Evolutionary conservation across 2,797 vertebrate species (phyloP).

Genomic region (Chiroxiphia lanceolata): DNA sequence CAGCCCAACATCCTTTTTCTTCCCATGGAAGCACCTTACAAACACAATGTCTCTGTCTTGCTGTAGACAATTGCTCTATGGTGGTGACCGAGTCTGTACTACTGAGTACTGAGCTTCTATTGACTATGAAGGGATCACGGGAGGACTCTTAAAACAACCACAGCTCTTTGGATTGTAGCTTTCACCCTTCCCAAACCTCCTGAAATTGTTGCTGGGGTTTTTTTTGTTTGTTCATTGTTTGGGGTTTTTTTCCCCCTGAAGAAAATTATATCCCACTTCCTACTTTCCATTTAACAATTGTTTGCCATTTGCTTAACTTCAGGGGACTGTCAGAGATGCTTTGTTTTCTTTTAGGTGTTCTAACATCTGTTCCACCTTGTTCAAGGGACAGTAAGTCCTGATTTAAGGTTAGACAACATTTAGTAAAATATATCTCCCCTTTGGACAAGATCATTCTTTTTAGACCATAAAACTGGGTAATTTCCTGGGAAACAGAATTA

Average conservation of each 20-base stretch:
- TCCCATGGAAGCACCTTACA: not conserved
- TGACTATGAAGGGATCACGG: not conserved
- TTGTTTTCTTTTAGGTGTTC: not conserved
- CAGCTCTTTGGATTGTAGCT: not conserved
- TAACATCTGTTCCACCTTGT: not conserved
- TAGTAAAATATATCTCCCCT: not conserved
- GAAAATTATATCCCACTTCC: not conserved
- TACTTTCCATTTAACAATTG: not conserved
- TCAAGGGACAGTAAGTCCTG: not conserved
- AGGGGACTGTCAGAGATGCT: not conserved
- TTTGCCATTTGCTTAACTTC: not conserved
- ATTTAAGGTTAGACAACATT: not conserved
- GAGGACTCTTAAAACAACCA: not conserved
- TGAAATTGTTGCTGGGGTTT: not conserved
- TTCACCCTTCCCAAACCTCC: not conserved
- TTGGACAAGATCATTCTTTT: not conserved
- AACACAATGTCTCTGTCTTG: not conserved
- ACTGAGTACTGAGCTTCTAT: not conserved
- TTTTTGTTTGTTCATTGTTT: not conserved
- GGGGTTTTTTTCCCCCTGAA: rapidly evolving
- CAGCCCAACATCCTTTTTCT: not conserved
- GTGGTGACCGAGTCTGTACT: not conserved
- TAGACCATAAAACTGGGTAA: not conserved
- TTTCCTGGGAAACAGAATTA: constrained; percentile 13
- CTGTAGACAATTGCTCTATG: not conserved